Conservation (phyloP, 1,140 invertebrate species). For the Atta colombica region DNA sequence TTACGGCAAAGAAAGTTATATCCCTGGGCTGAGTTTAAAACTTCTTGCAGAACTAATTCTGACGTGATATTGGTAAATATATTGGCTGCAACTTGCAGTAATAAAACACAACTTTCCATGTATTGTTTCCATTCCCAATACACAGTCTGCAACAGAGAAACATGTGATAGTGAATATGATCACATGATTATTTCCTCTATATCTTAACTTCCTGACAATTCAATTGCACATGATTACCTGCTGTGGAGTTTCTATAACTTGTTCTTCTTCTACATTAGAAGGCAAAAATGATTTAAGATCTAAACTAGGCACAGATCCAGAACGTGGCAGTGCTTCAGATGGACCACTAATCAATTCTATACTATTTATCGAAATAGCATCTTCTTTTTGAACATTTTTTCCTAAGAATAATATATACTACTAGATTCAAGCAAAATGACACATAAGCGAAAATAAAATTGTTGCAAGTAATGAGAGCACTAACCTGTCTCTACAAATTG, state of each 20-base stretch:
- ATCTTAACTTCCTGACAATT: slow-evolving; percentile 38
- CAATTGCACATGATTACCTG: slow-evolving; percentile 75
- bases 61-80: slow-evolving; percentile 88
- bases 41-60: slow-evolving; percentile 87
- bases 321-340: slow-evolving; percentile 82
- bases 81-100: slow-evolving; percentile 87
- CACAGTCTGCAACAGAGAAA: slow-evolving; percentile 77
- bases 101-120: slow-evolving; percentile 87
- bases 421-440: slow-evolving; percentile 50
- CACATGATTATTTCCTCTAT: neutral
- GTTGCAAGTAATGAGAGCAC: slow-evolving; percentile 6
- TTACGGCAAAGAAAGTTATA: slow-evolving; percentile 88
- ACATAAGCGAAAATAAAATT: slow-evolving; percentile 46
- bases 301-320: slow-evolving; percentile 86
- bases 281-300: slow-evolving; percentile 85
- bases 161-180: slow-evolving; percentile 15
- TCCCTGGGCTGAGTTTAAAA: slow-evolving; percentile 88
- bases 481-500: slow-evolving; percentile 53
- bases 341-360: slow-evolving; percentile 81
- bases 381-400: slow-evolving; percentile 82
- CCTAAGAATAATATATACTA: slow-evolving; percentile 76
- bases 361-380: slow-evolving; percentile 84
- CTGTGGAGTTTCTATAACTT: slow-evolving; percentile 83
- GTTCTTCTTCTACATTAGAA: slow-evolving; percentile 83
- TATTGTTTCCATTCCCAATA: slow-evolving; percentile 88